Percentiles rank a stretch among this genome's conserved stretches.
These are phyloP conservation scores for Eueides isabella DNA, from an alignment of 1,140 invertebrate species.

Conservation along the genomic window DNA sequence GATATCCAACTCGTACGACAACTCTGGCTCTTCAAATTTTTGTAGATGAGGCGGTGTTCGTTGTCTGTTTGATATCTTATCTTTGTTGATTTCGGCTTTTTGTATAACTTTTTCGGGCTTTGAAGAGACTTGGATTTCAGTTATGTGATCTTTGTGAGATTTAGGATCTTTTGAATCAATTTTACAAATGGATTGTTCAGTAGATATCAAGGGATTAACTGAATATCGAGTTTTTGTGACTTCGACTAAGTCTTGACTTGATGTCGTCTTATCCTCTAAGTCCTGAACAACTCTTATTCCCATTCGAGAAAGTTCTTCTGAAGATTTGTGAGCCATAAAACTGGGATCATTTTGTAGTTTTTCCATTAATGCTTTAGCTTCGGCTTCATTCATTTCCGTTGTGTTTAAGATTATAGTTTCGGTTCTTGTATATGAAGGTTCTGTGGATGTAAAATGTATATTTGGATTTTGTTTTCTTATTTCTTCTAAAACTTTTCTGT, in stretches of 20 bases:
- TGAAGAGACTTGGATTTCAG: constrained; percentile 80
- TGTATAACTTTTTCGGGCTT: constrained; percentile 63
- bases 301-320: constrained; percentile 69
- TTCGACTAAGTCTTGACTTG: constrained; percentile 62
- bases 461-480: constrained; percentile 77
- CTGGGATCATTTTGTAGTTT: constrained; percentile 75
- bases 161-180: constrained; percentile 53
- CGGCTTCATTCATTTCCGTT: constrained; percentile 69
- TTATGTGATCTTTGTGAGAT: constrained; percentile 66
- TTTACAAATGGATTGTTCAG: constrained; percentile 52
- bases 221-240: constrained; percentile 71
- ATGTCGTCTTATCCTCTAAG: constrained; percentile 65
- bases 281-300: constrained; percentile 73
- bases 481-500: constrained; percentile 71
- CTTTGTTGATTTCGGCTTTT: constrained; percentile 57
- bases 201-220: constrained; percentile 61
- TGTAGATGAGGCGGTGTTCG: constrained; percentile 51
- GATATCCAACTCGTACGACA: constrained; percentile 73
- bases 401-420: constrained; percentile 79
- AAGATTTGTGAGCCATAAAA: constrained; percentile 72
- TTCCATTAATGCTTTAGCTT: constrained; percentile 75
- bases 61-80: constrained; percentile 70
- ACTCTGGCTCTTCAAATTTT: constrained; percentile 60
- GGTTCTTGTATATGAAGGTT: constrained; percentile 74
- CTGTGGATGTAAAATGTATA: constrained; percentile 73